Evolutionary conservation across 2,888 invertebrate genomes (phyloP).

Genomic region (Ophioninae sp.): DNA sequence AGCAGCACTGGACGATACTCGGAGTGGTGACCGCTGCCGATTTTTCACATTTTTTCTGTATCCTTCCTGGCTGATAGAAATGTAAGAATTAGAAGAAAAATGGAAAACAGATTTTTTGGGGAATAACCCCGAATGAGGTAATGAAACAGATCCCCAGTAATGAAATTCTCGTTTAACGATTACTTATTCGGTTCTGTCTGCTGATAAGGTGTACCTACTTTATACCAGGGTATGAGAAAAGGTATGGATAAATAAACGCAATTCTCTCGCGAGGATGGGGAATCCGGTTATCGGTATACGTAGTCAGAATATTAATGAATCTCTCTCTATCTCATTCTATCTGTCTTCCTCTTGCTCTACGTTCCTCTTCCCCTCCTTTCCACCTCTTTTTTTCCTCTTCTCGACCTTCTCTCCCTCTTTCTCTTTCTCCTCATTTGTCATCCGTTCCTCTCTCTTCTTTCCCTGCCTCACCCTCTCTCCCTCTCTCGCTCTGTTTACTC

Average conservation of each 20-base stretch:
- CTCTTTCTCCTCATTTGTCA: background rate
- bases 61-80: too few relatives aligned
- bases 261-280: constrained; percentile 42
- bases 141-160: background rate
- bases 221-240: constrained; percentile 2
- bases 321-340: background rate
- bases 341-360: too few relatives aligned
- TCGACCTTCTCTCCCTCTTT: too few relatives aligned
- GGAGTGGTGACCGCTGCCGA: too few relatives aligned
- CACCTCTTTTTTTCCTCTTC: too few relatives aligned
- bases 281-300: constrained; percentile 70
- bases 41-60: too few relatives aligned
- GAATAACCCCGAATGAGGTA: background rate
- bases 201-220: constrained; percentile 34
- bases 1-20: too few relatives aligned
- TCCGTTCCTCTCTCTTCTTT: too few relatives aligned
- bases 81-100: too few relatives aligned
- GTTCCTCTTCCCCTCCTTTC: too few relatives aligned
- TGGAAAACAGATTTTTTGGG: too few relatives aligned
- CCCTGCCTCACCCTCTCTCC: background rate
- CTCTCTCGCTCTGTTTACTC: background rate
- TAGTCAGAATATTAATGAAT: constrained; percentile 72
- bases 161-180: background rate
- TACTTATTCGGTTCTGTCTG: constrained; percentile 66
- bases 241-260: constrained; percentile 6